Percentiles rank a stretch among this genome's conserved stretches.
These are phyloP conservation scores for Sorex maritimensis DNA, from an alignment of 2,797 vertebrate genomes.

Conservation along the genomic window DNA sequence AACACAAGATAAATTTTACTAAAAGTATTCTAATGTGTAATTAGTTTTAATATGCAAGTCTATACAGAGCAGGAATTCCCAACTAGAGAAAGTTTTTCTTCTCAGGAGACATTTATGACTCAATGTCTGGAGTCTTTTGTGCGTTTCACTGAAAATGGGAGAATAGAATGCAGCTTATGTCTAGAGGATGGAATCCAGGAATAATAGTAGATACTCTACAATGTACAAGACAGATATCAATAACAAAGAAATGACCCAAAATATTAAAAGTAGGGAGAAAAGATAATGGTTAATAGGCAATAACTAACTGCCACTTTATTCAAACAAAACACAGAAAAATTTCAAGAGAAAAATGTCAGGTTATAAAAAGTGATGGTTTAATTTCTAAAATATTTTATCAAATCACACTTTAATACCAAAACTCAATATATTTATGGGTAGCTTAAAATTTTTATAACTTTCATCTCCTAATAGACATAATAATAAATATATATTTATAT, in stretches of 20 bases:
- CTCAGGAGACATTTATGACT: not conserved
- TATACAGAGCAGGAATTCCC: not conserved
- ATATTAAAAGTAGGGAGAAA: slow-evolving; percentile 29
- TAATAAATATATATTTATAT: not conserved
- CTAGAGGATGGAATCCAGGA: not conserved
- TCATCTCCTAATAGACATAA: slow-evolving; percentile 46
- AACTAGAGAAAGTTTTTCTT: not conserved
- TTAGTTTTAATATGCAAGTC: slow-evolving; percentile 26
- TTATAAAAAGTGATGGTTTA: slow-evolving; percentile 50
- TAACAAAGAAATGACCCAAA: slow-evolving; percentile 10
- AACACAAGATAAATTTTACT: slow-evolving; percentile 16
- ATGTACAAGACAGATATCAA: not conserved
- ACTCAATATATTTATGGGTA: not conserved
- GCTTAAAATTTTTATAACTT: slow-evolving; percentile 38
- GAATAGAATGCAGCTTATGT: not conserved
- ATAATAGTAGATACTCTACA: not conserved
- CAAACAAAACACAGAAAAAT: slow-evolving; percentile 50
- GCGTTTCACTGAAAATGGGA: not conserved
- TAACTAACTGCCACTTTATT: not conserved
- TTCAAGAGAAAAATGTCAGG: not conserved
- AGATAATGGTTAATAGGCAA: slow-evolving; percentile 9
- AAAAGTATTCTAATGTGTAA: slow-evolving; percentile 22
- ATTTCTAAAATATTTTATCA: slow-evolving; percentile 52
- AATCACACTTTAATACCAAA: slow-evolving; percentile 21
- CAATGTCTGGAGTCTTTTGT: not conserved